phyloP scores from a whole-genome alignment of 2,888 invertebrate species.

The Stenotaenia linearis region DNA sequence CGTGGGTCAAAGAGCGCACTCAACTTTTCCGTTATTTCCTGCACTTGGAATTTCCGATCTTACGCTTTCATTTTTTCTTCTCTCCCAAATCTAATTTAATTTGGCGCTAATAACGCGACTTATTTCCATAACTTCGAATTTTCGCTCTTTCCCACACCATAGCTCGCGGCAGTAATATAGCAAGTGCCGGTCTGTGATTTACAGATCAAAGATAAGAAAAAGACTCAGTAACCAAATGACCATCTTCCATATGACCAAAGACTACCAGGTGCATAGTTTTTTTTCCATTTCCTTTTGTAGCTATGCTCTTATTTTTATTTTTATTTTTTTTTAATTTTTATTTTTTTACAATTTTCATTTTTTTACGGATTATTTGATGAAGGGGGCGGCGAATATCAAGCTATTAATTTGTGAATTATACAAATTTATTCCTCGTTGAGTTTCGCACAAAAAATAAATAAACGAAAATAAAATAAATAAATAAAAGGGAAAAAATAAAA shows the following conservation, averaged over 20 bases:
- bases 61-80: not conserved
- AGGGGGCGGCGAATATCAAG: not conserved
- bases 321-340: not conserved
- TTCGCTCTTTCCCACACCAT: not conserved
- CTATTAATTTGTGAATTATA: not conserved
- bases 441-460: not conserved
- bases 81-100: not conserved
- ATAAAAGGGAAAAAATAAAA: not conserved
- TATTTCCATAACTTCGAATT: not conserved
- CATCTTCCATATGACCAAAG: not conserved
- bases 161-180: conserved; percentile 2
- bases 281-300: not conserved
- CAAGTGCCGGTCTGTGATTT: not conserved
- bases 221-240: not conserved
- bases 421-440: not conserved
- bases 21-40: conserved; percentile 5
- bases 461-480: not conserved
- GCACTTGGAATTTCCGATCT: conserved; percentile 11
- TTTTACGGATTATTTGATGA: not conserved
- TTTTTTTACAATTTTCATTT: not conserved
- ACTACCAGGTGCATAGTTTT: not conserved
- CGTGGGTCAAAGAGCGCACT: not conserved
- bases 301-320: not conserved
- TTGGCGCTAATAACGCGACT: not conserved
- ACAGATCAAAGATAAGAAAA: conserved; percentile 19